Percentiles rank a stretch among this genome's conserved stretches.
Evolutionary conservation across 2,797 vertebrate genomes (phyloP).

Genomic region (Chelmon rostratus): DNA sequence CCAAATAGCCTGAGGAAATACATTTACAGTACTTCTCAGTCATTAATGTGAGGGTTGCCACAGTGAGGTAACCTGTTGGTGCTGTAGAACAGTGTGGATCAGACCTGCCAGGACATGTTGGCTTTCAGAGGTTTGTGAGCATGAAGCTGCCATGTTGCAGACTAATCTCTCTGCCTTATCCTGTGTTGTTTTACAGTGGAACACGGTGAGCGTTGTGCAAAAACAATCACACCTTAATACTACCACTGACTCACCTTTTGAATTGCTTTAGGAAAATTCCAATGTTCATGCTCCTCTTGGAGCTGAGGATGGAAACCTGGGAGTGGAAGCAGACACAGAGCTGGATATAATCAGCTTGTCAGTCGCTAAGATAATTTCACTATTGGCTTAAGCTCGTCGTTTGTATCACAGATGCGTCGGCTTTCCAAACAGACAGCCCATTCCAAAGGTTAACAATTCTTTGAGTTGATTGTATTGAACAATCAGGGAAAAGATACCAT

Average conservation of each 20-base stretch:
- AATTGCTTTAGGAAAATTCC: conserved; percentile 92
- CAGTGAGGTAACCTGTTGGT: conserved; percentile 51
- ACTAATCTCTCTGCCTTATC: conserved; percentile 37
- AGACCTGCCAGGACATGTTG: conserved; percentile 67
- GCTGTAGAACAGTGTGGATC: conserved; percentile 36
- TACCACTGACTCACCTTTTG: conserved; percentile 84
- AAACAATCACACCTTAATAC: conserved; percentile 45
- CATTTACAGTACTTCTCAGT: conserved; percentile 39
- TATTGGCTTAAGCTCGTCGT: conserved; percentile 33
- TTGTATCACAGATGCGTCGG: conserved; percentile 35
- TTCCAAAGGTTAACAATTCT: conserved; percentile 72
- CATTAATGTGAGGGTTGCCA: neutral
- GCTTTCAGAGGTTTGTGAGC: neutral
- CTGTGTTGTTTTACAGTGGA: conserved; percentile 8
- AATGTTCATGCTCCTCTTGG: conserved; percentile 90
- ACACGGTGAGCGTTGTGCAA: conserved; percentile 18
- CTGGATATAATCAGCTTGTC: conserved; percentile 53
- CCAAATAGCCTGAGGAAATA: conserved; percentile 40
- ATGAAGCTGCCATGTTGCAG: conserved; percentile 25
- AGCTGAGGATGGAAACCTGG: conserved; percentile 85
- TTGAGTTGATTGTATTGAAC: conserved; percentile 61
- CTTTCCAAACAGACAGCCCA: conserved; percentile 43
- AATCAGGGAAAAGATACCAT: conserved; percentile 41
- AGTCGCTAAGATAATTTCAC: conserved; percentile 40
- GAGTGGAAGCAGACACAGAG: conserved; percentile 33